These are phyloP conservation scores for Drosophila punjabiensis DNA, from an alignment of 1,140 invertebrate genomes.

Conservation along the genomic window DNA sequence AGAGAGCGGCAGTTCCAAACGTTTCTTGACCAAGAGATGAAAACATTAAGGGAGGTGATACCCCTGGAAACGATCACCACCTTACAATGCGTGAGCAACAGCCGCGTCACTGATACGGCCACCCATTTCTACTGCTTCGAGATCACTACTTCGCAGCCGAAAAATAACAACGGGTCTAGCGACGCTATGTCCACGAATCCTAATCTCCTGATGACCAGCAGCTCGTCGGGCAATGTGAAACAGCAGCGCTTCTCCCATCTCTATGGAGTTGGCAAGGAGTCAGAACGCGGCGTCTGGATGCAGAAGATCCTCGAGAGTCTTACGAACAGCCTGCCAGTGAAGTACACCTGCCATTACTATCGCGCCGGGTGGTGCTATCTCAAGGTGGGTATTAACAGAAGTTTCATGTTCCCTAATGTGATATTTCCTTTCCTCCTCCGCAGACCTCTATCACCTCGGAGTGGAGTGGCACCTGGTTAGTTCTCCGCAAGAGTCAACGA, in stretches of 20 bases:
- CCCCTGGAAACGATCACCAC: conserved; percentile 87
- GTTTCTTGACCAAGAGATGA: conserved; percentile 87
- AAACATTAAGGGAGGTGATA: conserved; percentile 87
- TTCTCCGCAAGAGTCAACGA: conserved; percentile 88
- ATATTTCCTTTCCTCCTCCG: not conserved
- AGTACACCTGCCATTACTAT: conserved; percentile 87
- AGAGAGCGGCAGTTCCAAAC: conserved; percentile 86
- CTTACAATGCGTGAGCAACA: conserved; percentile 88
- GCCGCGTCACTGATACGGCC: conserved; percentile 87
- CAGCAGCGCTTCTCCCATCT: conserved; percentile 72
- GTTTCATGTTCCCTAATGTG: not conserved
- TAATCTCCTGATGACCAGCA: conserved; percentile 78
- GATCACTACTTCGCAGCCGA: conserved; percentile 77
- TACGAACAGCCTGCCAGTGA: conserved; percentile 87
- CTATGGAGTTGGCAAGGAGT: conserved; percentile 83
- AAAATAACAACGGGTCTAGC: conserved; percentile 54
- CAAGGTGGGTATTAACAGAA: conserved; percentile 86
- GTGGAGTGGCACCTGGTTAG: conserved; percentile 92
- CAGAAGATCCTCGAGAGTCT: conserved; percentile 89
- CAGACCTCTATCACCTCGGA: conserved; percentile 88
- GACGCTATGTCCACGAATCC: conserved; percentile 81
- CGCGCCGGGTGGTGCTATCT: conserved; percentile 89
- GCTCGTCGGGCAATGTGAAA: conserved; percentile 73
- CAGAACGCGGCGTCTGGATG: conserved; percentile 88
- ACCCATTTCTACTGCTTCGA: conserved; percentile 84